These are phyloP conservation scores for Chlorodrepanis virens DNA, from an alignment of 2,113 vertebrate genomes.

Conservation along the genomic window DNA sequence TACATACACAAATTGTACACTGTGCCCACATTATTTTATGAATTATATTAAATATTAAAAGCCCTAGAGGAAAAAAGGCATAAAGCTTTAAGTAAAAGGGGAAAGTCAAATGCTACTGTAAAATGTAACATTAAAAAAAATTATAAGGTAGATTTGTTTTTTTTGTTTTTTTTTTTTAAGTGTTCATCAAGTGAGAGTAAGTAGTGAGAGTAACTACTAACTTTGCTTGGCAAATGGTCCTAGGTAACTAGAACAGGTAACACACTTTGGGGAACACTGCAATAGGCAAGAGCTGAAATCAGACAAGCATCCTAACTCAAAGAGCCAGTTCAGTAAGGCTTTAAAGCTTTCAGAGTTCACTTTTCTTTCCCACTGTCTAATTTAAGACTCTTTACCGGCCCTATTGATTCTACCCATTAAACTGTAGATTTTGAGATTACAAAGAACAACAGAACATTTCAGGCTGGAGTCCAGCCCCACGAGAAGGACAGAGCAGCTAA, in stretches of 20 bases:
- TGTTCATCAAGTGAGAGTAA: background rate
- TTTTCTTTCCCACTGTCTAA: background rate
- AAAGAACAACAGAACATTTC: background rate
- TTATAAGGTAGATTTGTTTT: background rate
- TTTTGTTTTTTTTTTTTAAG: background rate
- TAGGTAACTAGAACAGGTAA: background rate
- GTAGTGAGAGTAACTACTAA: background rate
- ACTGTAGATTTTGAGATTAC: background rate
- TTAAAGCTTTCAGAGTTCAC: background rate
- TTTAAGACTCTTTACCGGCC: background rate
- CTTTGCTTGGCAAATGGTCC: background rate
- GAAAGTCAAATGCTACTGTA: background rate
- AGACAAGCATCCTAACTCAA: background rate
- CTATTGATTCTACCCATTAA: background rate
- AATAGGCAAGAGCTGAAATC: background rate
- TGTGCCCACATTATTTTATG: background rate
- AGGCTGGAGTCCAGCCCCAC: background rate
- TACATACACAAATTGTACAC: background rate
- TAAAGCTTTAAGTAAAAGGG: background rate
- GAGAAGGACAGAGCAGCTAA: background rate
- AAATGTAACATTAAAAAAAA: background rate
- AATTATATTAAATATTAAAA: background rate
- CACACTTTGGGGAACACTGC: background rate
- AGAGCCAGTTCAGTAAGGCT: background rate
- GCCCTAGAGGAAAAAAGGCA: background rate